Base-by-base conservation (phyloP, 2,888 invertebrate genomes). In the Brenthis hecate region DNA sequence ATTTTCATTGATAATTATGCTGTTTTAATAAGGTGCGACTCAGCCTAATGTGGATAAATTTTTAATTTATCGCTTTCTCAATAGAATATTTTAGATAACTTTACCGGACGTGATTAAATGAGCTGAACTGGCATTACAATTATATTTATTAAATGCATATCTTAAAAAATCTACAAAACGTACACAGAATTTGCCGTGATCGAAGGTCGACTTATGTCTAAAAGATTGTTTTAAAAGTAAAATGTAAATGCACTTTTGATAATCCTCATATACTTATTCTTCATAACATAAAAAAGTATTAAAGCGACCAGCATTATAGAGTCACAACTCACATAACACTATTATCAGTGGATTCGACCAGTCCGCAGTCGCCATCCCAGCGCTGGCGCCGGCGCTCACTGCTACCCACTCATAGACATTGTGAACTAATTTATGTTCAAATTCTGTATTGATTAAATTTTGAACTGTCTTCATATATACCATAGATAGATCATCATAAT, bases 381-480 rank as follows among this genome's bases (percentile, higher is more conserved):
- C 65, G 65, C 65, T 76, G 78, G 78, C 78, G 78, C 77, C 77
- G 71, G 73, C 75, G 74, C 72, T 36, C 23, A 56, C n/a, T 58
- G 32, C 53, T 60, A 43, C 47, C 66, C 56, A 66, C 67, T 67
- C 61, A 60, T 50, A 72, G 73, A 69, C 69, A 63, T 65, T 43
- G 50, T 65, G 58, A 57, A 58, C 50, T 51, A 54, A 68, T 62
- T 50, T 65, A 58, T 63, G 55, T 64, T 66, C 60, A 14, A 53
- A 53, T n/a, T 19, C 16, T 43, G 13, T 23, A 23, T 54, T 32
- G 32, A 28, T 55, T 55, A n/a, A 8, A 55, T 11, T 54, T 11
- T 8, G 1, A 54, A 13, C 11, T 54, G 28, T 13, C 23, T 2
- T 23, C 28, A 28, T 28, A 28, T 28, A 5, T n/a, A 4, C 1